Base-by-base conservation (phyloP, 2,113 vertebrate genomes). In the Callaeas wilsoni region DNA sequence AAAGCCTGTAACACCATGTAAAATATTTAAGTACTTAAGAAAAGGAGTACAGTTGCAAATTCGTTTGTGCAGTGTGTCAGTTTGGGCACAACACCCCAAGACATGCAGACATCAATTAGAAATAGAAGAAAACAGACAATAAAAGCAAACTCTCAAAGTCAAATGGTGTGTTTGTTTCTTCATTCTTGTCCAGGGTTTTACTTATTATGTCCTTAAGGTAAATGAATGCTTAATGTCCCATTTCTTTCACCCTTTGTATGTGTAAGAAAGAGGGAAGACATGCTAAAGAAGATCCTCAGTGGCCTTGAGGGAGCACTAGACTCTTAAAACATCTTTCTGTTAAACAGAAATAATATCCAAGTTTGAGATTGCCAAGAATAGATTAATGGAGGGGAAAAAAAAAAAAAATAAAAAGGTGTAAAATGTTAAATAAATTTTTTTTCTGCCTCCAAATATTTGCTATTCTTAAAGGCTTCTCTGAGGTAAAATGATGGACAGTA, bases 331-430 rank as follows among this genome's bases (percentile, higher is more conserved):
- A 33, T 8, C 5, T 18, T 71, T 71, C 6, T 67, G 17, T 57
- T 68, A 32, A 69, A 65, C 22, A 75, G 2, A 5, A 77, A 41
- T 33, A 64, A 29, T 14, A 64, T 17, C 4, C 11, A 89, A 52
- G 6, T 41, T 44, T 20, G 7, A 84, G 3, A 47, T 16, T 32
- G 59, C 16, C 8, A 84, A 55, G n/a, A 77, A 32, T 1, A 59
- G 7, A 49, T n/a, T 20, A 14, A 32, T 21, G 11, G 9, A 7
- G 0, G 4, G 0, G 2, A 1, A 15, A n/a, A 35, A 20, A 74
- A 41, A 4, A 1, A 10, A n/a, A n/a, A n/a, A n/a, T n/a, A n/a
- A n/a, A n/a, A n/a, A n/a, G n/a, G n/a, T 57, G 7, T 15, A 53
- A 82, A 87, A 64, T 47, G 6, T 22, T 8, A 78, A 46, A 20